Evolutionary conservation across 2,797 vertebrate genomes (phyloP).

Genomic region (Manis crassicaudata): DNA sequence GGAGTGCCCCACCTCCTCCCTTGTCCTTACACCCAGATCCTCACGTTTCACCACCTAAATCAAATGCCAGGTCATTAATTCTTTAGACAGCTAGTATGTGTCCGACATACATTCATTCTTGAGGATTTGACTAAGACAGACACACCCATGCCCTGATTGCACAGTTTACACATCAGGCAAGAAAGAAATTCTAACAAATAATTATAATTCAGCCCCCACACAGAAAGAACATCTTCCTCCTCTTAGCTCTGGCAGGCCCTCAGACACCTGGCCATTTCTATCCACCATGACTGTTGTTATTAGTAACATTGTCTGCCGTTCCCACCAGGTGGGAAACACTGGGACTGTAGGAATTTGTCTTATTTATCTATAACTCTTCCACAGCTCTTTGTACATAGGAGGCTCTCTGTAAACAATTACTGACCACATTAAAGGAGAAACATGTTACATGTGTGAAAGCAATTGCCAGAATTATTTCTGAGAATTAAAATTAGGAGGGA

Average conservation of each 20-base stretch:
- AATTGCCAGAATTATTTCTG: conserved; percentile 20
- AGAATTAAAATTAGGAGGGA: not conserved
- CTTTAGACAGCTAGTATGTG: not conserved
- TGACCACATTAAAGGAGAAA: not conserved
- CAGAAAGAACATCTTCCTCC: not conserved
- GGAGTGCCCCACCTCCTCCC: not conserved
- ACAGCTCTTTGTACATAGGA: not conserved
- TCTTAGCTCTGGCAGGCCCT: not conserved
- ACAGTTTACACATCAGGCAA: not conserved
- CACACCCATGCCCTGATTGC: not conserved
- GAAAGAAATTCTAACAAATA: not conserved
- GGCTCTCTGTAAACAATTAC: not conserved
- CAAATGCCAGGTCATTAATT: conserved; percentile 4
- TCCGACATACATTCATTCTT: not conserved
- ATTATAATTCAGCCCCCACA: not conserved
- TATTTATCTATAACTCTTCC: not conserved
- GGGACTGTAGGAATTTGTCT: not conserved
- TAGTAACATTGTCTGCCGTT: not conserved
- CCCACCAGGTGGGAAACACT: not conserved
- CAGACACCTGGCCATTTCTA: not conserved
- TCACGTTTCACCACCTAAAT: not conserved
- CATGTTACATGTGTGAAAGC: not conserved
- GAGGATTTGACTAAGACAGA: not conserved
- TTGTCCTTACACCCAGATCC: not conserved
- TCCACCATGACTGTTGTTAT: not conserved